Evolutionary conservation across 2,888 invertebrate genomes (phyloP).

Genomic region (Lottia gigantea): DNA sequence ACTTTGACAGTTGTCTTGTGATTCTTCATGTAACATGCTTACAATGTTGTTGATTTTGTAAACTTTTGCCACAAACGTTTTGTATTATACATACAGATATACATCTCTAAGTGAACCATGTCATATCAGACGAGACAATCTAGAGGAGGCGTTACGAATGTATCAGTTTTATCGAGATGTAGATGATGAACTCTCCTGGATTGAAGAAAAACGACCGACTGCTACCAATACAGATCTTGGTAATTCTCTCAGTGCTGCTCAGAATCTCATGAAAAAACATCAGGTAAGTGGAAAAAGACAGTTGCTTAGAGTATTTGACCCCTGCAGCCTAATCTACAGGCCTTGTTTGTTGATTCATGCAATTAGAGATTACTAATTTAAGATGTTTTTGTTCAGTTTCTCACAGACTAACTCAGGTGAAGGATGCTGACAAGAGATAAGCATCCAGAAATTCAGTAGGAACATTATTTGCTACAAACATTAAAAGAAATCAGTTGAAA

Average conservation of each 20-base stretch:
- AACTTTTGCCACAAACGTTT: background rate
- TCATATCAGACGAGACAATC: slow-evolving; percentile 88
- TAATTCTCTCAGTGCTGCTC: slow-evolving; percentile 78
- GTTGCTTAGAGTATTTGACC: no score
- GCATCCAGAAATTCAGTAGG: no score
- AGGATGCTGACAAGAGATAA: no score
- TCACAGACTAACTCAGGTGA: no score
- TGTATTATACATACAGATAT: slow-evolving; percentile 72
- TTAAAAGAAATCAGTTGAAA: no score
- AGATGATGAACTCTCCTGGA: slow-evolving; percentile 92
- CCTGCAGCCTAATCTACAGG: no score
- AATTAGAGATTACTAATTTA: no score
- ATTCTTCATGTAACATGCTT: background rate
- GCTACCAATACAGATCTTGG: slow-evolving; percentile 81
- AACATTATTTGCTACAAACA: no score
- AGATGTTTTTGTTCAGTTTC: no score
- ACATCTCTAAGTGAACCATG: slow-evolving; percentile 88
- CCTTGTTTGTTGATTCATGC: no score
- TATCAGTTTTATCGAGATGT: slow-evolving; percentile 92
- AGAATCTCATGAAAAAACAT: slow-evolving; percentile 92
- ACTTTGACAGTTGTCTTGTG: no score
- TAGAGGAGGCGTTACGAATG: slow-evolving; percentile 88
- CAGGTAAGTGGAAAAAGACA: slow-evolving; percentile 69
- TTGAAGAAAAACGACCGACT: slow-evolving; percentile 80
- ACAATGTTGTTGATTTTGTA: background rate